These are phyloP conservation scores for Synodontis membranacea DNA, from an alignment of 2,113 vertebrate species.

Conservation along the genomic window DNA sequence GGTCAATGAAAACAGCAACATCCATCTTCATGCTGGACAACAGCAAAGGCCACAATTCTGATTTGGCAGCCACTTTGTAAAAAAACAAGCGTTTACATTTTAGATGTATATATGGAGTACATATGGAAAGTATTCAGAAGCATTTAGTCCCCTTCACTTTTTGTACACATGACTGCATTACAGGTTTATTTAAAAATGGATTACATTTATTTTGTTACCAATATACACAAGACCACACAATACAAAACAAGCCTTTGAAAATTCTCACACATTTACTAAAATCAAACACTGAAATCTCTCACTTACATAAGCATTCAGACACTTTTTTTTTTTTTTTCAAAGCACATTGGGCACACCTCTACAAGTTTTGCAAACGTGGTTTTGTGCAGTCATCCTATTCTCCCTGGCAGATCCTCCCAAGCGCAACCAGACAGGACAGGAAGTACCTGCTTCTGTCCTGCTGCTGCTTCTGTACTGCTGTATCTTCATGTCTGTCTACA, in stretches of 20 bases:
- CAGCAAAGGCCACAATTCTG: slow-evolving; percentile 83
- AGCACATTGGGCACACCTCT: neutral
- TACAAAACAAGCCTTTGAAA: neutral
- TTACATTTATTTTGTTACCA: neutral
- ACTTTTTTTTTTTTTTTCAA: neutral
- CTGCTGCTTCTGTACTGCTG: no score
- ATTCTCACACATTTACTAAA: neutral
- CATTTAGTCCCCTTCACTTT: neutral
- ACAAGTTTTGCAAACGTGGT: neutral
- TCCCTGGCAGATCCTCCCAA: neutral
- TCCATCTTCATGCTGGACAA: slow-evolving; percentile 87
- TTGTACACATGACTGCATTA: neutral
- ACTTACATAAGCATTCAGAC: no score
- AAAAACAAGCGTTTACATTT: no score
- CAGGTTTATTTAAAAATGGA: neutral
- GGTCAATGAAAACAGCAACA: slow-evolving; percentile 81
- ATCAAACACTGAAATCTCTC: neutral
- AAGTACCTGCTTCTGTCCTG: no score
- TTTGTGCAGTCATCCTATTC: neutral
- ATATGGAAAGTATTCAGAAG: neutral
- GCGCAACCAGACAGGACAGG: neutral
- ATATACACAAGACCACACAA: neutral
- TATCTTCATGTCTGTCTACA: neutral
- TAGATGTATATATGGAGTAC: no score
- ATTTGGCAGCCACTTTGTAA: slow-evolving; percentile 75